Base-by-base conservation (phyloP, 1,140 invertebrate species). In the Nomia melanderi region DNA sequence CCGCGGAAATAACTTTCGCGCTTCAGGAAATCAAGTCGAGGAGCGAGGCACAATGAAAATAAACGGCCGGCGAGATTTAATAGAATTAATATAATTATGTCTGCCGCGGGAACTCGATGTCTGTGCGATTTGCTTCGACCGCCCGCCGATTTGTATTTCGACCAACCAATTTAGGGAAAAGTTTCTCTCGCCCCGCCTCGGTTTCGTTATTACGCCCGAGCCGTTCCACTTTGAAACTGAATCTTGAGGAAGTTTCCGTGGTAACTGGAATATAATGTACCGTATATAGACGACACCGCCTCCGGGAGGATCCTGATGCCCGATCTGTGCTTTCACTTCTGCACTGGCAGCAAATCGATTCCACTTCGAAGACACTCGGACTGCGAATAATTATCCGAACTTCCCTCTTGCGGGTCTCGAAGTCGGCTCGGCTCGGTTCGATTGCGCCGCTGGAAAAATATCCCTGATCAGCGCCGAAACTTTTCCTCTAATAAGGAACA, bases 201-300 rank as follows among this genome's bases (percentile, higher is more conserved):
- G 70, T 78, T 83, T 83, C 75, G 79, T 82, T 83, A 81, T 83
- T 78, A 69, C 79, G 50, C 57, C 71, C 62, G 70, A 69, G 63
- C 56, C 62, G 67, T 57, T 47, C 64, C 69, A 73, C 81, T 77
- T 71, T 36, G 56, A 65, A 69, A 74, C 74, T 60, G 73, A 71
- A 80, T 84, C 75, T 73, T 60, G 29, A 25, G 41, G 63, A 66
- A 78, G 69, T 82, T 74, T 72, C 53, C 27, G 7, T 4, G 33
- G 27, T 62, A 71, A 53, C 74, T 54, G 25, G 74, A 47, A 62
- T 67, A 67, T 77, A 77, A 77, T 71, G 44, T 71, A 71, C 57
- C 66, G 64, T 54, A 54, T 57, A 62, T 62, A 77, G 39, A 71
- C 44, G 66, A 74, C 62, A 20, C 20, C 44, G 33, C 33, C 59